phyloP scores from a whole-genome alignment of 2,797 vertebrate species.

The Pangasius larnaudii region DNA sequence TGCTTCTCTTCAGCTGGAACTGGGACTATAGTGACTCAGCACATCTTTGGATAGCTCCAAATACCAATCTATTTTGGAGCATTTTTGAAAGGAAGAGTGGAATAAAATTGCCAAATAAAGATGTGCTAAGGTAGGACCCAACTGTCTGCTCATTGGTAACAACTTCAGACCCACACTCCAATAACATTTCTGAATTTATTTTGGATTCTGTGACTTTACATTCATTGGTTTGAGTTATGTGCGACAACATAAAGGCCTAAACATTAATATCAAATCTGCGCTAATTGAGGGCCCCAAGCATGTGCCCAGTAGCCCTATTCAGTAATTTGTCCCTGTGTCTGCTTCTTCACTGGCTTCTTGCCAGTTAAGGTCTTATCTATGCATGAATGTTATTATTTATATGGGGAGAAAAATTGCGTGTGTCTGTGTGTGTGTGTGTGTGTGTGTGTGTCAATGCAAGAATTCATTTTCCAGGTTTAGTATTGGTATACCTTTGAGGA shows the following conservation, averaged over 20 bases:
- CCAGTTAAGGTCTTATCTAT: not conserved
- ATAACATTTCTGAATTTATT: not conserved
- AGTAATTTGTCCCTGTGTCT: not conserved
- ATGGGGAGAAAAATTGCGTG: not conserved
- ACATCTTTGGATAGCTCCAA: not conserved
- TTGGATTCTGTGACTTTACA: not conserved
- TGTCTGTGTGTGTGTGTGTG: too few species aligned
- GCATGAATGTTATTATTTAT: not conserved
- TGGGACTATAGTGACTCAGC: not conserved
- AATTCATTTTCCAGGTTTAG: slow-evolving; percentile 30
- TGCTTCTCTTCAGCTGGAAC: not conserved
- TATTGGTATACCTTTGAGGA: slow-evolving; percentile 23
- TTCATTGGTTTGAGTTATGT: not conserved
- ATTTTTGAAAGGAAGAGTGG: not conserved
- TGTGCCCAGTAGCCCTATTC: not conserved
- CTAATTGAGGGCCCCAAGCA: not conserved
- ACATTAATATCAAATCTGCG: not conserved
- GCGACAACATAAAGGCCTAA: not conserved
- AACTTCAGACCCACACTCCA: not conserved
- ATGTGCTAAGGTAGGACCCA: not conserved
- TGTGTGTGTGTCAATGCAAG: not conserved
- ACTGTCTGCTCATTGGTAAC: not conserved
- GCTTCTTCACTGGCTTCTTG: not conserved
- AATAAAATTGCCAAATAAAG: too few species aligned
- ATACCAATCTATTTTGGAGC: not conserved